Conservation (phyloP, 2,113 vertebrate species). For the Vulpes ferrilata region DNA sequence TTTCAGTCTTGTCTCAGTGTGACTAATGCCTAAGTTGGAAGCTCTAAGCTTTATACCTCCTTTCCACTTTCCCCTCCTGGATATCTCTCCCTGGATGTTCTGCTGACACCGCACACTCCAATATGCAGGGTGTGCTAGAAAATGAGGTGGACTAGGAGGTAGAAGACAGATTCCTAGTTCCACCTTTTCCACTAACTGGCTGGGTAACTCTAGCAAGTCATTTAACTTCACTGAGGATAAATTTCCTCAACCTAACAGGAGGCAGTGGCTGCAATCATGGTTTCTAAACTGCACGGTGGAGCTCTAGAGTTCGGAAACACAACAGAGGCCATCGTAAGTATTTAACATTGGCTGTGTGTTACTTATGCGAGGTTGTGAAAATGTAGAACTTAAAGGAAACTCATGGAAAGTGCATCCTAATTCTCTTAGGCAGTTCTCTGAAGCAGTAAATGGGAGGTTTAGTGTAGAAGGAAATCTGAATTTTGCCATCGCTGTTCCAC, state of each 20-base stretch:
- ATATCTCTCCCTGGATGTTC: background rate
- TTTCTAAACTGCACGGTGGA: background rate
- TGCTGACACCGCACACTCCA: background rate
- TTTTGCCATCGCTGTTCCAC: background rate
- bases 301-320: background rate
- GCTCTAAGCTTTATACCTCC: background rate
- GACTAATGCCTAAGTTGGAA: background rate
- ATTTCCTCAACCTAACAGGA: background rate
- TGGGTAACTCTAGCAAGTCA: background rate
- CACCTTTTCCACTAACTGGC: background rate
- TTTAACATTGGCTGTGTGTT: background rate
- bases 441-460: background rate
- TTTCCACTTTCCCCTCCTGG: background rate
- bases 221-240: background rate
- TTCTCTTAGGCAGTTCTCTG: background rate
- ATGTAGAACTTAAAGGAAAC: background rate
- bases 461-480: slow-evolving; percentile 39
- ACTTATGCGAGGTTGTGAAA: background rate
- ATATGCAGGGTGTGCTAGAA: background rate
- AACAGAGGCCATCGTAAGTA: background rate
- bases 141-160: background rate
- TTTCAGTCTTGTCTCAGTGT: background rate
- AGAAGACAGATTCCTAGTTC: background rate
- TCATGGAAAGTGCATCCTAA: background rate
- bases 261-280: background rate